Percentiles rank a stretch among this genome's conserved stretches.
Conservation (phyloP, 2,888 invertebrate species). For the Halictus ligatus region DNA sequence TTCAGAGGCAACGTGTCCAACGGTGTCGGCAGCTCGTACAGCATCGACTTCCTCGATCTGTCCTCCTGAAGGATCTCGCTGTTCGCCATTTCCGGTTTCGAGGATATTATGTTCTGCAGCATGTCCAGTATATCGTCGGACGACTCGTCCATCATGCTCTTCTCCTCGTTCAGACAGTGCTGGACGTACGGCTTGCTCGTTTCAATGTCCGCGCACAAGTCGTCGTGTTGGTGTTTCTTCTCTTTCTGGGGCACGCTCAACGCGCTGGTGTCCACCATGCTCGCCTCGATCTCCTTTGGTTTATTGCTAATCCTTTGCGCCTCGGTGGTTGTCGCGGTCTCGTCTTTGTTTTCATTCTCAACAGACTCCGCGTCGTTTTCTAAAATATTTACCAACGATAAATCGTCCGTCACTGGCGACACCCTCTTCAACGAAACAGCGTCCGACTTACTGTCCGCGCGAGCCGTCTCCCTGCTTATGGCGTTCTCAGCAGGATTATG, state of each 20-base stretch:
- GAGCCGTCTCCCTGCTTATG: constrained; percentile 73
- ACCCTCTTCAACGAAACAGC: constrained; percentile 77
- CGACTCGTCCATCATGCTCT: constrained; percentile 84
- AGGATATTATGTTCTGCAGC: constrained; percentile 87
- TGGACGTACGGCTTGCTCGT: constrained; percentile 60
- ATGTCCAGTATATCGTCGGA: constrained; percentile 90
- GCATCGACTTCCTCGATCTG: constrained; percentile 77
- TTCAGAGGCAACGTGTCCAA: constrained; percentile 81
- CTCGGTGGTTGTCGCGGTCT: constrained; percentile 54
- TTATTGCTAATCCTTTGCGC: constrained; percentile 45
- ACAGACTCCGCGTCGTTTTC: constrained; percentile 79
- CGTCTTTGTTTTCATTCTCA: constrained; percentile 71
- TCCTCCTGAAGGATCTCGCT: constrained; percentile 78
- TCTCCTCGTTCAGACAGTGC: constrained; percentile 67
- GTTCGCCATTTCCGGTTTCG: constrained; percentile 82
- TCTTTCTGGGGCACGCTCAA: constrained; percentile 56
- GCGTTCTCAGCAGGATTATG: constrained; percentile 81
- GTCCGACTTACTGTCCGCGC: constrained; percentile 68
- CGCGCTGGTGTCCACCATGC: constrained; percentile 37
- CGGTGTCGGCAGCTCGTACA: constrained; percentile 81
- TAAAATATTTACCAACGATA: constrained; percentile 82
- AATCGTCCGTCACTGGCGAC: constrained; percentile 81
- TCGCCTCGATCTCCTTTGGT: constrained; percentile 56
- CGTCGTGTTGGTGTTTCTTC: constrained; percentile 59
- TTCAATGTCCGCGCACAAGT: constrained; percentile 64